Evolutionary conservation across 2,888 invertebrate genomes (phyloP).

Genomic region (Drosophila meridionalis): DNA sequence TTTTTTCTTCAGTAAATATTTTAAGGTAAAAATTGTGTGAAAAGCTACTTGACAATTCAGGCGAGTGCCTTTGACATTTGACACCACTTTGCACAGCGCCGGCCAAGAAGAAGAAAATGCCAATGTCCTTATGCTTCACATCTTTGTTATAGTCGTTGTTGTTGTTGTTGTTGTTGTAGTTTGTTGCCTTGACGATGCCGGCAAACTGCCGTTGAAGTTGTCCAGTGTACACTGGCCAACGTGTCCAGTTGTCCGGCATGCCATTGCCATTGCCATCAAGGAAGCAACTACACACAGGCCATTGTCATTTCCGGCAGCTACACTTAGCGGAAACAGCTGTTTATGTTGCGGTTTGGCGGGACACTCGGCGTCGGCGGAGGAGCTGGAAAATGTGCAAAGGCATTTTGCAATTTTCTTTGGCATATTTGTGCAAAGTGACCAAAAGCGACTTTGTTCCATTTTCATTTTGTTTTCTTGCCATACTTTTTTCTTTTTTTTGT

Average conservation of each 20-base stretch:
- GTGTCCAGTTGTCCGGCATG: conserved; percentile 43
- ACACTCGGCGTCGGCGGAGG: background rate
- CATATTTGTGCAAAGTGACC: conserved; percentile 57
- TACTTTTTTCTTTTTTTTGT: background rate
- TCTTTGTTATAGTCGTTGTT: background rate
- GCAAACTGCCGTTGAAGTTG: conserved; percentile 29
- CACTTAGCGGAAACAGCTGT: conserved; percentile 80
- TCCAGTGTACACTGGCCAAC: conserved; percentile 26
- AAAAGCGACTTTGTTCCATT: conserved; percentile 46
- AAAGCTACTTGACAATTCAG: conserved; percentile 46
- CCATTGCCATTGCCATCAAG: conserved; percentile 46
- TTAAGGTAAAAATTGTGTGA: conserved; percentile 17
- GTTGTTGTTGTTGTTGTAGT: conserved; percentile 19
- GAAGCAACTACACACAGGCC: conserved; percentile 50
- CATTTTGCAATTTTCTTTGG: conserved; percentile 63
- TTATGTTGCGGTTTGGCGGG: conserved; percentile 58
- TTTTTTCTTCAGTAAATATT: background rate
- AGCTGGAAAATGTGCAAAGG: conserved; percentile 52
- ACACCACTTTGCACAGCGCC: conserved; percentile 64
- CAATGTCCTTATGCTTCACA: conserved; percentile 38
- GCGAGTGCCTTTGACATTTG: conserved; percentile 62
- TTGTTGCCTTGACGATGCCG: conserved; percentile 45
- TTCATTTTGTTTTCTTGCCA: conserved; percentile 3
- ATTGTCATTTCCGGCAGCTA: conserved; percentile 73
- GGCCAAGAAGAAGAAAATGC: conserved; percentile 34